Percentiles rank a stretch among this genome's conserved stretches.
phyloP scores from a whole-genome alignment of 2,797 vertebrate species.

The Sarcophilus harrisii region DNA sequence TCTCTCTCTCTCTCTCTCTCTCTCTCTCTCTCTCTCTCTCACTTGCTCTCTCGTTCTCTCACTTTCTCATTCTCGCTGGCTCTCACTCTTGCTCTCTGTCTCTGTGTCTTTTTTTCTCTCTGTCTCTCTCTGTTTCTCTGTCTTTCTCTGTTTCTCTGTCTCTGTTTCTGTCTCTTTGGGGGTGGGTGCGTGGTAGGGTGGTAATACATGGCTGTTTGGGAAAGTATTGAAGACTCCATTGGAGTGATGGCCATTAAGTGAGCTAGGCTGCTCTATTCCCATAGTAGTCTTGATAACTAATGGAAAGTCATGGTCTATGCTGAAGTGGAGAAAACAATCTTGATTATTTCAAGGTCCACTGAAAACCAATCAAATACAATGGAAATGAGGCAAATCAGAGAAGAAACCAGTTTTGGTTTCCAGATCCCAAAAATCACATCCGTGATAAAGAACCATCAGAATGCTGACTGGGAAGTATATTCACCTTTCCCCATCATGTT shows the following conservation, averaged over 20 bases:
- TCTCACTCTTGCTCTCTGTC: no score
- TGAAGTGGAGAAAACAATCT: constrained; percentile 34
- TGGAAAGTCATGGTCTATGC: neutral
- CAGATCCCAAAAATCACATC: constrained; percentile 38
- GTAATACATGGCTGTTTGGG: neutral
- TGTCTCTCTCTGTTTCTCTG: no score
- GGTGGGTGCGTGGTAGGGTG: neutral
- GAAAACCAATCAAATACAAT: constrained; percentile 25
- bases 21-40: no score
- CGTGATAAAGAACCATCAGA: constrained; percentile 32
- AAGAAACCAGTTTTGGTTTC: constrained; percentile 3
- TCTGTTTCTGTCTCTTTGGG: neutral
- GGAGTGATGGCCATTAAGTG: neutral
- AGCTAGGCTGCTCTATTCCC: neutral
- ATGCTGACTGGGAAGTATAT: neutral
- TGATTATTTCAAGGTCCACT: constrained; percentile 58
- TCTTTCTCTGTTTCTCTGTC: no score
- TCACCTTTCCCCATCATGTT: neutral
- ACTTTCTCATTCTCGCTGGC: no score
- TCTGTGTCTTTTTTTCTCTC: no score
- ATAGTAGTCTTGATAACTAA: constrained; percentile 23
- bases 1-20: no score
- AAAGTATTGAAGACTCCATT: neutral
- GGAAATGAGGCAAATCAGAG: constrained; percentile 3
- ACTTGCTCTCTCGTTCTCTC: no score